phyloP scores from a whole-genome alignment of 2,113 vertebrate genomes.

The Phylloscopus trochiloides region DNA sequence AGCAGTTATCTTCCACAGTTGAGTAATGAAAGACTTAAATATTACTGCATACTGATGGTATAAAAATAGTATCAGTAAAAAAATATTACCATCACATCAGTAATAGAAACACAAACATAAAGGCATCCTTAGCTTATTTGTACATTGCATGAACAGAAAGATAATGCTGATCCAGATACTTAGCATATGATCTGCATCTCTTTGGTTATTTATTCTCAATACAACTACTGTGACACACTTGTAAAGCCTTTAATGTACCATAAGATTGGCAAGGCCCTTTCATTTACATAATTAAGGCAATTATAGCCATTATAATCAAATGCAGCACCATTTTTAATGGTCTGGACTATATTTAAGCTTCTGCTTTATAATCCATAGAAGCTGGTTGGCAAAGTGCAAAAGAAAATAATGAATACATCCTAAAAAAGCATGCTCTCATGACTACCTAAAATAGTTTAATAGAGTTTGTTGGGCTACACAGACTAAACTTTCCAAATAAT shows the following conservation, averaged over 20 bases:
- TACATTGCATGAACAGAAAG: not conserved
- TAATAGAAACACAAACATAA: not conserved
- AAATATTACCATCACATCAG: not conserved
- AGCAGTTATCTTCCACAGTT: not conserved
- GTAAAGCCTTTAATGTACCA: constrained; percentile 30
- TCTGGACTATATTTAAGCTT: constrained; percentile 27
- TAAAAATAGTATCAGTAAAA: not conserved
- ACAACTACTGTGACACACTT: constrained; percentile 13
- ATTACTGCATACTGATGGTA: not conserved
- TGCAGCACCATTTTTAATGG: constrained; percentile 22
- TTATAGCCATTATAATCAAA: constrained; percentile 1
- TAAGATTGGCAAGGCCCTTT: not conserved
- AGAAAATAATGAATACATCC: not conserved
- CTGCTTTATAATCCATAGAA: not conserved
- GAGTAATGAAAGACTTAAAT: not conserved
- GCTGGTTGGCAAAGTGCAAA: not conserved
- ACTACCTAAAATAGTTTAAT: not conserved
- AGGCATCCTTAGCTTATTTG: not conserved
- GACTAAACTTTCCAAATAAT: not conserved
- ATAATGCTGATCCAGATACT: not conserved
- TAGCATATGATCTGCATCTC: not conserved
- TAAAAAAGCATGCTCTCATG: not conserved
- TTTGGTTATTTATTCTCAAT: not conserved
- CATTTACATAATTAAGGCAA: constrained; percentile 51
- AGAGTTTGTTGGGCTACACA: not conserved